Conservation (phyloP, 2,113 vertebrate genomes). For the Telmatochromis sp. region DNA sequence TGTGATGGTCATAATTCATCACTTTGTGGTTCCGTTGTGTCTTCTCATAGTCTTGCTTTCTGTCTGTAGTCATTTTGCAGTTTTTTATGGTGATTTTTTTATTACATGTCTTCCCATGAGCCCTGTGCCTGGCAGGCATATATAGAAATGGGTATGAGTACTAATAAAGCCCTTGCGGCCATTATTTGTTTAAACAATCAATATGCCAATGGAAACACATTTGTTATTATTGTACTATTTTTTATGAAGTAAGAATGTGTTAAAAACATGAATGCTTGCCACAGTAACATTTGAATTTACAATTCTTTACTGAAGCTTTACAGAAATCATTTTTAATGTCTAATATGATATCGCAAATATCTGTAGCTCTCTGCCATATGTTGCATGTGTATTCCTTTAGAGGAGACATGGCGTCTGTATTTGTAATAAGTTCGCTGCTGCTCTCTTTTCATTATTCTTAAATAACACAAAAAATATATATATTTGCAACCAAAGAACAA, state of each 20-base stretch:
- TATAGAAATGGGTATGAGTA: neutral
- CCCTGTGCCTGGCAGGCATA: neutral
- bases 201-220: neutral
- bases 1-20: neutral
- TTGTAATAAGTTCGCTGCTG: neutral
- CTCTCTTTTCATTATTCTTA: constrained; percentile 18
- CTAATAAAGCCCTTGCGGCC: neutral
- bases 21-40: neutral
- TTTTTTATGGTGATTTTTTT: neutral
- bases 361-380: neutral
- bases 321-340: neutral
- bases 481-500: neutral
- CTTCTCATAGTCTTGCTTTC: neutral
- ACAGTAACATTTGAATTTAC: neutral
- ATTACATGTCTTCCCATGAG: neutral
- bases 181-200: neutral
- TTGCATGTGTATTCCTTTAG: neutral
- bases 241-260: neutral
- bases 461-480: constrained; percentile 1
- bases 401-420: neutral
- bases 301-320: neutral
- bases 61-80: neutral
- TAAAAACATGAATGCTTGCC: neutral
- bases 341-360: neutral
- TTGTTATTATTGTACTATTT: neutral